Evolutionary conservation across 2,888 invertebrate genomes (phyloP).

Genomic region (Oscheius sp.): DNA sequence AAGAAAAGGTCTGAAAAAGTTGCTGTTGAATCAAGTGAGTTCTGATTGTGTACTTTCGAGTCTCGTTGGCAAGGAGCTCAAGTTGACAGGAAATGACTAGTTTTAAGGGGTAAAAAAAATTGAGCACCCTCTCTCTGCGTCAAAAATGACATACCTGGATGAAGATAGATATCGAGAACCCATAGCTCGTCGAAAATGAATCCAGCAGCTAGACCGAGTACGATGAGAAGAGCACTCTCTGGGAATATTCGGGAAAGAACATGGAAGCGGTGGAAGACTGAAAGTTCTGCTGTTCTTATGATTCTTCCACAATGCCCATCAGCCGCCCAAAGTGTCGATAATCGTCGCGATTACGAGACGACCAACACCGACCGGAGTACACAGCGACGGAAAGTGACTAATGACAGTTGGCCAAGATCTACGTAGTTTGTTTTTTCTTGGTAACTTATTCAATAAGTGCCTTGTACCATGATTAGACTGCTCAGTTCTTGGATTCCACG

Average conservation of each 20-base stretch:
- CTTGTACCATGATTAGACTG: background rate
- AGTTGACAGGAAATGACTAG: background rate
- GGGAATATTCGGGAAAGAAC: slow-evolving; percentile 52
- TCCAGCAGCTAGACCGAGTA: slow-evolving; percentile 55
- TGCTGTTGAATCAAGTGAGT: too few species aligned
- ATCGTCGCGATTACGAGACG: slow-evolving; percentile 14
- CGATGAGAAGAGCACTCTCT: slow-evolving; percentile 62
- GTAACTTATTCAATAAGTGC: too few species aligned
- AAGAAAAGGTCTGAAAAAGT: slow-evolving; percentile 86
- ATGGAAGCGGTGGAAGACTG: slow-evolving; percentile 55
- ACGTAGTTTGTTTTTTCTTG: background rate
- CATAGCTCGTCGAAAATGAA: slow-evolving; percentile 54
- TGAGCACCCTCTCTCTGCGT: too few species aligned
- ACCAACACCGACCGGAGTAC: background rate
- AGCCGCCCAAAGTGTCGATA: background rate
- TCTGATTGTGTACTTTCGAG: too few species aligned
- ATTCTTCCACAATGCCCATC: too few species aligned
- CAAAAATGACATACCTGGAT: slow-evolving; percentile 51
- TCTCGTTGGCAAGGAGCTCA: too few species aligned
- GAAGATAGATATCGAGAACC: slow-evolving; percentile 55
- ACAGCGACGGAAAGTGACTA: background rate
- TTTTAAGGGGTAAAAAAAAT: background rate
- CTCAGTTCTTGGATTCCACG: too few species aligned
- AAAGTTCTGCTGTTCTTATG: slow-evolving; percentile 2
- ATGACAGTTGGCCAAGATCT: too few species aligned